Evolutionary conservation across 2,797 vertebrate genomes (phyloP).

Genomic region (Eidolon dupreanum): DNA sequence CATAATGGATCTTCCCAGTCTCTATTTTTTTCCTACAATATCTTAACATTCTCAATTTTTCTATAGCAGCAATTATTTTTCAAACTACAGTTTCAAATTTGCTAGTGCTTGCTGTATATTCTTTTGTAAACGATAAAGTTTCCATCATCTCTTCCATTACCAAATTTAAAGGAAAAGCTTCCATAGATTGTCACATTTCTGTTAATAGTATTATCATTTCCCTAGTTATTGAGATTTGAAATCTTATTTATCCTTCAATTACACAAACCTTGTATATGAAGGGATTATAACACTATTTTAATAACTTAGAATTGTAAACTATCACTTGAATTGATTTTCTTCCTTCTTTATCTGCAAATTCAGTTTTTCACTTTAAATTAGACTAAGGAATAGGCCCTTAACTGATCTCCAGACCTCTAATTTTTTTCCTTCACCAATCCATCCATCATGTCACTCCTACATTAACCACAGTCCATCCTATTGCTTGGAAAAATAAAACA

Average conservation of each 20-base stretch:
- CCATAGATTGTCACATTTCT: background rate
- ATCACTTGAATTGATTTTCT: background rate
- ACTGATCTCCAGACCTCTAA: background rate
- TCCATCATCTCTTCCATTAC: background rate
- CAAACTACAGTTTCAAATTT: background rate
- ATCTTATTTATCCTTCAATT: background rate
- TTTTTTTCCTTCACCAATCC: background rate
- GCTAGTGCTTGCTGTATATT: background rate
- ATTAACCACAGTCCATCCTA: background rate
- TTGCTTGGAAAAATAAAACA: background rate
- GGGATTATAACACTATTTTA: background rate
- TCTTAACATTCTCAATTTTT: background rate
- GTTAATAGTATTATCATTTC: background rate
- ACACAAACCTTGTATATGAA: background rate
- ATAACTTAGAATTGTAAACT: background rate
- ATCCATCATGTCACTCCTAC: background rate
- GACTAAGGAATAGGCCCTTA: background rate
- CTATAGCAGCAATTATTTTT: background rate
- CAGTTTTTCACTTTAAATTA: background rate
- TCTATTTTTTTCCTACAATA: background rate
- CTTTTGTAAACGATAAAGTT: background rate
- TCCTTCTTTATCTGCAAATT: background rate
- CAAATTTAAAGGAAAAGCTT: background rate
- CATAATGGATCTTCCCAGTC: background rate
- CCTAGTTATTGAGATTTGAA: background rate